Evolutionary conservation across 2,797 vertebrate species (phyloP), one percentile per base, ranked within the genome.

Genomic region (Hydrophis major): DNA sequence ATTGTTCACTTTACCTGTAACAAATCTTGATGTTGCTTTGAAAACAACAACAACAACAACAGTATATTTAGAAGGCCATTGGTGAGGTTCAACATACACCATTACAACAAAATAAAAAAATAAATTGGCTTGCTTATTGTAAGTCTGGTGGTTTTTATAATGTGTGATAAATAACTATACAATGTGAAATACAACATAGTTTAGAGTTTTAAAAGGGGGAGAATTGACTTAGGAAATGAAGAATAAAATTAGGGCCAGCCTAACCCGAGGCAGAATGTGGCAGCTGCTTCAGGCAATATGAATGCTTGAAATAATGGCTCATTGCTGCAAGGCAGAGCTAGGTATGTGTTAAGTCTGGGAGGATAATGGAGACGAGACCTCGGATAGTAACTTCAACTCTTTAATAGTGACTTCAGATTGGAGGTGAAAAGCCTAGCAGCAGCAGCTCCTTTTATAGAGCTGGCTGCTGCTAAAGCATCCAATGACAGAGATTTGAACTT

Each of bases 21-120:
- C 83, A 87, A 91, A 18, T 8, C n/a, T n/a, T 37, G 63, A 91
- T 32, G 18, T 53, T 7, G 50, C 92, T 97, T 92, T 90, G 42
- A 93, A 94, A 94, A 59, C 1, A 83, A 47, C 32, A n/a, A n/a
- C 37, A 37, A 37, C 12, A n/a, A 66, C 28, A 78, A 47, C 8
- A 42, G 42, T 63, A 63, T 69, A 28, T 12, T 56, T 47, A 61
- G 18, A 63, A 47, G 87, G 89, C 18, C 13, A 50, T 0, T 4
- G 13, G 10, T 8, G 91, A 92, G 37, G 0, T 56, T 78, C 57
- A 90, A 18, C 92, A 91, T 96, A 88, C 93, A 91, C 60, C 47
- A 90, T 90, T 87, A n/a, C 47, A 74, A 22, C 20, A 90, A 78
- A 56, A 90, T 4, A 91, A n/a, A 37, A 60, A 61, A 2, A 59